A percentile compares a stretch with the other conserved stretches of the same genome.
These are phyloP conservation scores for Drosophila infuscata DNA, from an alignment of 2,888 invertebrate genomes.

Conservation along the genomic window DNA sequence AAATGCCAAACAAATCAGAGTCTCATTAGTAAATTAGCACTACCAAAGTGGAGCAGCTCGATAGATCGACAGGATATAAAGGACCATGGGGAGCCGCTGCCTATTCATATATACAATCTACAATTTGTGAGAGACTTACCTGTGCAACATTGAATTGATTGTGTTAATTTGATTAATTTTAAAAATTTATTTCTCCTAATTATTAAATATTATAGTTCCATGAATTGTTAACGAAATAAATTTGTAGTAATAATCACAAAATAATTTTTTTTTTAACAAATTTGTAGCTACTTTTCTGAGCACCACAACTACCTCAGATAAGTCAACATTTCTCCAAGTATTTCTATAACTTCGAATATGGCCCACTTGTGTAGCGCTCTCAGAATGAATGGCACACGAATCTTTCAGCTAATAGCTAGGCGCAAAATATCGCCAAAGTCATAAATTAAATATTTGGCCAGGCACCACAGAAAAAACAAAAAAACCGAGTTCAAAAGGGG, in stretches of 20 bases:
- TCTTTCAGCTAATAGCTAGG: constrained; percentile 44
- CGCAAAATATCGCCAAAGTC: constrained; percentile 81
- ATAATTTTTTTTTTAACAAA: background rate
- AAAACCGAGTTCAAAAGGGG: constrained; percentile 29
- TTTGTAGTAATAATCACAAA: background rate
- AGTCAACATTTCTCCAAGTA: background rate
- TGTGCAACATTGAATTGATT: background rate
- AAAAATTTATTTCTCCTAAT: too few relatives aligned
- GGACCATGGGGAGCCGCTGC: constrained; percentile 13
- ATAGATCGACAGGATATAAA: background rate
- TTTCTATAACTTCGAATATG: constrained; percentile 22
- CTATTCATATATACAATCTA: background rate
- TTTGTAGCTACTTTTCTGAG: background rate
- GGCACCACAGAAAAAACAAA: constrained; percentile 19
- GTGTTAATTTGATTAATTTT: too few relatives aligned
- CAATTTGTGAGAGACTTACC: background rate
- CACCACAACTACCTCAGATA: background rate
- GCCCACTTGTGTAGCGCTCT: constrained; percentile 32
- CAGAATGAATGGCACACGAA: constrained; percentile 71
- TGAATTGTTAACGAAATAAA: background rate
- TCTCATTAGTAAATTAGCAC: constrained; percentile 82
- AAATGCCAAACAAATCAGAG: constrained; percentile 72
- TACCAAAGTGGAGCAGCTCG: constrained; percentile 46
- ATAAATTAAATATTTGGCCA: constrained; percentile 83
- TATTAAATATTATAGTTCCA: background rate